Conservation (phyloP, 2,888 invertebrate genomes). For the Criorhina ranunculi region DNA sequence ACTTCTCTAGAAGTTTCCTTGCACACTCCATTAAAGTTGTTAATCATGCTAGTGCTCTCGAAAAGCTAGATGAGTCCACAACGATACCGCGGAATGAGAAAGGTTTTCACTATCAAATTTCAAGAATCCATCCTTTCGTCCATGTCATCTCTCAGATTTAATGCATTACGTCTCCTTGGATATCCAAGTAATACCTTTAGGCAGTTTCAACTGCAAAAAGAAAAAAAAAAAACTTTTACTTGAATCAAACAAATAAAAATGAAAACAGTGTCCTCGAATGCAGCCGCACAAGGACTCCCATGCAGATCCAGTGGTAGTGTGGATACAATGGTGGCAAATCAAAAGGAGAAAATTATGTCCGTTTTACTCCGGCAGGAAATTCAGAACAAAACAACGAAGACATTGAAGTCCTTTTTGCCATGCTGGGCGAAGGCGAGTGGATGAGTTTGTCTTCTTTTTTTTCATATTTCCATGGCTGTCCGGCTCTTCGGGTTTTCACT, state of each 20-base stretch:
- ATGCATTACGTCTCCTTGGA: slow-evolving; percentile 25
- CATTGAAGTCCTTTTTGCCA: slow-evolving; percentile 53
- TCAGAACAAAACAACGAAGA: slow-evolving; percentile 72
- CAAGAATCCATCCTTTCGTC: not conserved
- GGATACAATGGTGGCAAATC: slow-evolving; percentile 62
- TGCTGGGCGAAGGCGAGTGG: not conserved
- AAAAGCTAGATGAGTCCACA: no score
- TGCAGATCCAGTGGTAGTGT: slow-evolving; percentile 32
- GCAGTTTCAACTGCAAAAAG: slow-evolving; percentile 28
- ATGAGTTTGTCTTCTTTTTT: slow-evolving; percentile 27
- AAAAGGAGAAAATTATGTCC: slow-evolving; percentile 74
- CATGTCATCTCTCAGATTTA: not conserved
- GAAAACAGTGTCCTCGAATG: slow-evolving; percentile 69
- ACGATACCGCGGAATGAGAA: no score
- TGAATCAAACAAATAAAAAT: slow-evolving; percentile 61
- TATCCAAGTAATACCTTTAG: slow-evolving; percentile 47
- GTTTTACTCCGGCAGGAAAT: slow-evolving; percentile 69
- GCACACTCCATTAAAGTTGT: no score
- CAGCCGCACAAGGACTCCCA: slow-evolving; percentile 38
- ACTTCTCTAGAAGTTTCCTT: no score
- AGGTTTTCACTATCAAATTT: no score
- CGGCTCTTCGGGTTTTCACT: slow-evolving; percentile 33
- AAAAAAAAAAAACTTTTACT: slow-evolving; percentile 50
- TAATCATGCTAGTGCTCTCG: no score
- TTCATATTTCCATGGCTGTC: slow-evolving; percentile 58